Base-by-base conservation (phyloP, 2,113 vertebrate species). In the Glaucidium brasilianum region DNA sequence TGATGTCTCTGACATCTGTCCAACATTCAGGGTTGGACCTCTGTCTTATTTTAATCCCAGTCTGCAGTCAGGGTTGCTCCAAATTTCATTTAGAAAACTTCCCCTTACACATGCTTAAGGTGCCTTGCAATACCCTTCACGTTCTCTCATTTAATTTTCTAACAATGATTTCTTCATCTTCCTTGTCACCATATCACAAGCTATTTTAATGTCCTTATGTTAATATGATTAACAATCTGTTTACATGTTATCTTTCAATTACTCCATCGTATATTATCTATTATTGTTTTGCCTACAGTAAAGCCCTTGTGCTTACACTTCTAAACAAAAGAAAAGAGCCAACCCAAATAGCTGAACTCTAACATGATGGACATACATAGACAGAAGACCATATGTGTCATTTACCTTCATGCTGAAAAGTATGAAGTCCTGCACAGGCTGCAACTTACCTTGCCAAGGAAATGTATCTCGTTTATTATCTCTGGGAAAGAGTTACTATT, bases 91-190 rank as follows among this genome's bases (percentile, higher is more conserved):
- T 4, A 58, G 53, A 83, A 91, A 80, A 56, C 8, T 69, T 80
- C 16, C 10, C 27, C 26, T 88, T 67, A 29, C 7, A 41, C 11
- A 21, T 0, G 0, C 5, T 34, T 20, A 41, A 55, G 35, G 3
- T 75, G 1, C 12, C 34, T 66, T 85, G 45, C 2, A 1, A 71
- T 37, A 71, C 5, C 8, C 12, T 30, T 73, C 25, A 30, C 1
- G 0, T 43, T 43, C 49, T 81, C 76, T 84, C 16, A 84, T 58
- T 76, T 66, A 49, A 43, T 60, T 69, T 88, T 73, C 8, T 47
- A 14, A 12, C 30, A 12, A 12, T 43, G 22, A 64, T 52, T 79
- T 75, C 19, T 72, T 77, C 8, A 66, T 81, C 21, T 90, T 88
- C 29, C 12, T 71, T 63, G 27, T 27, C 32, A 75, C 52, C 2